A percentile compares a stretch with the other conserved stretches of the same genome.
These are phyloP conservation scores for Notodonta dromedarius DNA, from an alignment of 2,888 invertebrate species.

Conservation along the genomic window DNA sequence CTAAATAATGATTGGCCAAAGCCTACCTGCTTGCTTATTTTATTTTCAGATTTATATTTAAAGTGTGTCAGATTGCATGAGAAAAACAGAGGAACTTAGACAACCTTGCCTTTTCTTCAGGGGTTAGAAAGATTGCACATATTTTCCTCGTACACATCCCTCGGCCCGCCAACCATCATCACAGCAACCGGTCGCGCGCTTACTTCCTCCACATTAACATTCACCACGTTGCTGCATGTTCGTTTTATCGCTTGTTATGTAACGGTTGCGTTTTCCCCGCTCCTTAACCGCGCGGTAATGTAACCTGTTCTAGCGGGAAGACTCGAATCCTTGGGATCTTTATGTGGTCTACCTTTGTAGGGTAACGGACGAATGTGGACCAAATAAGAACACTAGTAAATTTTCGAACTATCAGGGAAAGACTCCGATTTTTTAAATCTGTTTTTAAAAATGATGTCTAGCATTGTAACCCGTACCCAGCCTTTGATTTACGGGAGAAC, in stretches of 20 bases:
- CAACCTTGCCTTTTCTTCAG: no score
- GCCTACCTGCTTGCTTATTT: no score
- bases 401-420: no score
- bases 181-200: conserved; percentile 16
- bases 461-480: no score
- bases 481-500: no score
- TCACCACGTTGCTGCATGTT: conserved; percentile 20
- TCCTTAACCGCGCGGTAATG: conserved; percentile 18
- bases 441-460: no score
- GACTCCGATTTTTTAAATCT: no score
- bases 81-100: no score
- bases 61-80: no score
- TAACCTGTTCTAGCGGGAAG: conserved; percentile 17
- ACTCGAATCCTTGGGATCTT: neutral
- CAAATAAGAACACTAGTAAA: no score
- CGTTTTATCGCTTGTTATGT: conserved; percentile 37
- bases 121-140: conserved; percentile 9
- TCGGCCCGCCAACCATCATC: conserved; percentile 13
- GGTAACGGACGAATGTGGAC: neutral
- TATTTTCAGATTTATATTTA: no score
- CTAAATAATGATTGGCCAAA: no score
- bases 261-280: conserved; percentile 35
- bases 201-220: conserved; percentile 50
- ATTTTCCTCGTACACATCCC: conserved; percentile 5
- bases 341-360: neutral